These are phyloP conservation scores for Grapholita molesta DNA, from an alignment of 1,140 invertebrate genomes.

Conservation along the genomic window DNA sequence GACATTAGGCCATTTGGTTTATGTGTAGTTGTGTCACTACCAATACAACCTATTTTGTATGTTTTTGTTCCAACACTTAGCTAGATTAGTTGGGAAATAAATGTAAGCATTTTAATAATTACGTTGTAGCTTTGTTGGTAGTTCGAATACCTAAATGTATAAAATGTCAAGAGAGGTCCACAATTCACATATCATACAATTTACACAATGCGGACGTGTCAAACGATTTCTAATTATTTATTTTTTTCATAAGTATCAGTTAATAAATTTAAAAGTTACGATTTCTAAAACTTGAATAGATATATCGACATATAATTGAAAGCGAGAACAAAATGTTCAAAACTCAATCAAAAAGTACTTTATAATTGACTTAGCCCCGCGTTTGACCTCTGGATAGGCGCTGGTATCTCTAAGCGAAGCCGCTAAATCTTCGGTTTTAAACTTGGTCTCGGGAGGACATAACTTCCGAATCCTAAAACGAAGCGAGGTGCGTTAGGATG, in stretches of 20 bases:
- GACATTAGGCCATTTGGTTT: too few species aligned
- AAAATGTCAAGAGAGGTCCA: neutral
- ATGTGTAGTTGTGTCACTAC: too few species aligned
- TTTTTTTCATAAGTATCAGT: too few species aligned
- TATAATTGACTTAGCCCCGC: conserved; percentile 49
- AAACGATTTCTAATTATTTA: too few species aligned
- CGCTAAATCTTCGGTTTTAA: conserved; percentile 62
- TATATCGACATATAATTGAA: conserved; percentile 39
- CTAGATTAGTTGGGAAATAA: neutral
- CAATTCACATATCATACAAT: conserved; percentile 13
- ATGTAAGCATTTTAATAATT: neutral
- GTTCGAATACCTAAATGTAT: neutral
- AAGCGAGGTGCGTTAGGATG: conserved; percentile 57
- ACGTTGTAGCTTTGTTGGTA: neutral
- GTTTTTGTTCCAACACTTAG: neutral
- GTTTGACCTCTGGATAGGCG: conserved; percentile 55
- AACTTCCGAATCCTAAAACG: conserved; percentile 59
- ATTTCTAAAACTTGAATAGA: conserved; percentile 14
- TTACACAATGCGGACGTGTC: conserved; percentile 58
- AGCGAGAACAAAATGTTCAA: conserved; percentile 31
- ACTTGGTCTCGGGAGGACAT: conserved; percentile 51
- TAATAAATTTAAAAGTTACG: conserved; percentile 21
- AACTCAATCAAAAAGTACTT: conserved; percentile 52
- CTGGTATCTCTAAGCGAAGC: conserved; percentile 44
- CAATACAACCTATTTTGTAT: too few species aligned